A percentile compares a stretch with the other conserved stretches of the same genome.
Evolutionary conservation across 1,140 invertebrate species (phyloP).

Genomic region (Drosophila elegans): DNA sequence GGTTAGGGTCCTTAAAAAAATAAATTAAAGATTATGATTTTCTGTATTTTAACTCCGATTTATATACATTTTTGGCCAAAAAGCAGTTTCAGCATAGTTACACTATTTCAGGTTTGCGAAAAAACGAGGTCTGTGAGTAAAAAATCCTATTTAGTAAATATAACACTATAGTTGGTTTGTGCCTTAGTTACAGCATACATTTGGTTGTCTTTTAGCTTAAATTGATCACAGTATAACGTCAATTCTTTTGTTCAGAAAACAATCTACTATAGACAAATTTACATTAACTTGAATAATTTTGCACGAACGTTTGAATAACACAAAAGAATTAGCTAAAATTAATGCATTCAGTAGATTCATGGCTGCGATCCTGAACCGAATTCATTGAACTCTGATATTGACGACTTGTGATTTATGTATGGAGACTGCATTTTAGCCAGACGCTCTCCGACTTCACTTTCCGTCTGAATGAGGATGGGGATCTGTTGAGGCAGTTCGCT

Average conservation of each 20-base stretch:
- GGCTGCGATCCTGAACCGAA: constrained; percentile 61
- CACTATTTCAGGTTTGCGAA: no score
- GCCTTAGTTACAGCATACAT: no score
- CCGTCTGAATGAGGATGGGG: constrained; percentile 85
- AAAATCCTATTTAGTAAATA: no score
- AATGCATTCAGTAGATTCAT: constrained; percentile 33
- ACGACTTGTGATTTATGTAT: constrained; percentile 21
- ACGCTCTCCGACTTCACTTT: constrained; percentile 61
- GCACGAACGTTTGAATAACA: constrained; percentile 31
- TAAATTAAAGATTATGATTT: no score
- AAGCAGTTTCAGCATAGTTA: no score
- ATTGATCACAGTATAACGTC: constrained; percentile 65
- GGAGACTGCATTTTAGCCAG: constrained; percentile 54
- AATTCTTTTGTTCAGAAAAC: constrained; percentile 1
- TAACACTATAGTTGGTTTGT: no score
- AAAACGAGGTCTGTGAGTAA: no score
- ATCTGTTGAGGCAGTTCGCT: constrained; percentile 87
- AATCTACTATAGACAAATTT: constrained; percentile 2
- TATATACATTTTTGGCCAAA: no score
- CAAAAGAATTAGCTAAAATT: constrained; percentile 24
- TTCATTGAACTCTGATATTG: constrained; percentile 50
- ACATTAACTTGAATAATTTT: constrained; percentile 24
- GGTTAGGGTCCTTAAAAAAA: no score
- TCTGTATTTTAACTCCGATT: no score
- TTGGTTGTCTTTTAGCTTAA: constrained; percentile 31